Percentiles rank a stretch among this genome's conserved stretches.
Evolutionary conservation across 2,113 vertebrate genomes (phyloP).

Genomic region (Upupa epops): DNA sequence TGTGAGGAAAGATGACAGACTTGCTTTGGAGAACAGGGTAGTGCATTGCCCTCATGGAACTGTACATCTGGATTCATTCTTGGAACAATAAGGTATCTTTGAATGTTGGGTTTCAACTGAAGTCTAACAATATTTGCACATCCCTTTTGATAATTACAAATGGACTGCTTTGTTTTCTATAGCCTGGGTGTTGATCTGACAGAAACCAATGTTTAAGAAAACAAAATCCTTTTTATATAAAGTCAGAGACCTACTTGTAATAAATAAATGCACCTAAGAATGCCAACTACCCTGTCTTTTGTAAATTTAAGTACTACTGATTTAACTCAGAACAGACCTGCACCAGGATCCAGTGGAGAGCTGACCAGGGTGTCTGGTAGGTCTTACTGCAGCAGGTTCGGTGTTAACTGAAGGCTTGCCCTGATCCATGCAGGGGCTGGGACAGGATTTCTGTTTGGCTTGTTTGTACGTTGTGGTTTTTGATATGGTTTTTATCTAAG

Average conservation of each 20-base stretch:
- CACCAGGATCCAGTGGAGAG: neutral
- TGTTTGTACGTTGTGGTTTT: neutral
- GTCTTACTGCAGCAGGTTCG: neutral
- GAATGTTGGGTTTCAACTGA: conserved; percentile 23
- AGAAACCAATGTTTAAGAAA: conserved; percentile 54
- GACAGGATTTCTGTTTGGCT: neutral
- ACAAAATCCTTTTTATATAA: conserved; percentile 37
- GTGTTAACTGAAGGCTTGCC: neutral
- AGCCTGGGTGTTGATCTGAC: conserved; percentile 3
- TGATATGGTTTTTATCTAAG: neutral
- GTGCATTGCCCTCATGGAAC: neutral
- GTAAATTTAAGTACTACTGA: conserved; percentile 37
- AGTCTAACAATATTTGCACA: conserved; percentile 56
- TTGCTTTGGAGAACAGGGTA: neutral
- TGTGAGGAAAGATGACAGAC: conserved; percentile 74
- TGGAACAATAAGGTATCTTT: conserved; percentile 1
- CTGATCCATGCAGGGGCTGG: neutral
- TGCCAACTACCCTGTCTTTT: conserved; percentile 57
- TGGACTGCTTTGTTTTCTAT: conserved; percentile 47
- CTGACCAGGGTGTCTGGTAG: neutral
- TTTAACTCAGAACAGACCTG: neutral
- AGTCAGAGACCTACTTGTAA: conserved; percentile 44
- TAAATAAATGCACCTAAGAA: conserved; percentile 61
- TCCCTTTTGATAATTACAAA: conserved; percentile 59
- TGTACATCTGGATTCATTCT: neutral